A percentile compares a stretch with the other conserved stretches of the same genome.
These are phyloP conservation scores for Strigops habroptila DNA, from an alignment of 2,113 vertebrate genomes.

Conservation along the genomic window DNA sequence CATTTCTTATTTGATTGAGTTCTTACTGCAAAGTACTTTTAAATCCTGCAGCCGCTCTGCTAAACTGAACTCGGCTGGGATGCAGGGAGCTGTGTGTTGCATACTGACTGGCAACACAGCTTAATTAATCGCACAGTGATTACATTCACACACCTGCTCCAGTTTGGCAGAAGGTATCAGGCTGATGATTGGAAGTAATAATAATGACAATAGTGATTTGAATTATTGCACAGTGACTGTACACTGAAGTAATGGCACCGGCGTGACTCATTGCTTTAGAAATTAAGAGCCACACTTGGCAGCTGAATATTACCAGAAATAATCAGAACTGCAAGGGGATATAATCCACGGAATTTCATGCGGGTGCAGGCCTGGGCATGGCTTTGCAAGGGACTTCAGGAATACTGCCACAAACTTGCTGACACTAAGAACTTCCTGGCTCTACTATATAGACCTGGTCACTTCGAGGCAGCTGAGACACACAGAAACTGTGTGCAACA, in stretches of 20 bases:
- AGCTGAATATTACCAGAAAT: background rate
- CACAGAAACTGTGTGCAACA: background rate
- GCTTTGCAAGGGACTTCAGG: background rate
- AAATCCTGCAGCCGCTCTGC: background rate
- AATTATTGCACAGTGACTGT: background rate
- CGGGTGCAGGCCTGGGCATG: background rate
- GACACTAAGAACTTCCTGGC: background rate
- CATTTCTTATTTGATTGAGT: background rate
- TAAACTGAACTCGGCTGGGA: background rate
- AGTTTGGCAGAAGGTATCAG: background rate
- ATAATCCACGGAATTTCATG: background rate
- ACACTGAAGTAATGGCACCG: background rate
- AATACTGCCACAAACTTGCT: background rate
- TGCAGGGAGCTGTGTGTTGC: background rate
- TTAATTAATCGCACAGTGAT: slow-evolving; percentile 4
- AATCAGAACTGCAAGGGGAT: background rate
- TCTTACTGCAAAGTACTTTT: background rate
- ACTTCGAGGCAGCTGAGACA: background rate
- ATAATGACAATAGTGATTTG: background rate
- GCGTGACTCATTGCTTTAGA: background rate
- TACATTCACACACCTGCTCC: background rate
- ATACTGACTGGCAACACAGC: background rate
- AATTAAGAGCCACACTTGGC: background rate
- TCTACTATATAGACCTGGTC: background rate
- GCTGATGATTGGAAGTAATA: background rate